Conservation (phyloP, 2,888 invertebrate species). For the Horisme vitalbata region DNA sequence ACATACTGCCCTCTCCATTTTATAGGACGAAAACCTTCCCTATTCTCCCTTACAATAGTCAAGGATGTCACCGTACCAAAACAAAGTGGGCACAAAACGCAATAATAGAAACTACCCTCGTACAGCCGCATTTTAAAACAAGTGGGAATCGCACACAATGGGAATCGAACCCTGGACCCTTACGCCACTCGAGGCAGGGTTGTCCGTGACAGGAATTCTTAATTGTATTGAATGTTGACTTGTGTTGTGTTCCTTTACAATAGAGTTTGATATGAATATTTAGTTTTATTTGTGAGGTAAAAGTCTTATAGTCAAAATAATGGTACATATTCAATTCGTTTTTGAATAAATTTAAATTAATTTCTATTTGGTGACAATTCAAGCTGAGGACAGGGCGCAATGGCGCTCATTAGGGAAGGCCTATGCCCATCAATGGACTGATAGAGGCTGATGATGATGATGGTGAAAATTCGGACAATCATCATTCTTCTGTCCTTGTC, state of each 20-base stretch:
- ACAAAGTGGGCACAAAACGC: slow-evolving; percentile 66
- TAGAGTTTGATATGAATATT: slow-evolving; percentile 4
- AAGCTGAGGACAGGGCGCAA: no score
- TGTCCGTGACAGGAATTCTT: slow-evolving; percentile 69
- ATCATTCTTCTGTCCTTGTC: no score
- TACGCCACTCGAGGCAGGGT: slow-evolving; percentile 63
- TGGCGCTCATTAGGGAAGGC: no score
- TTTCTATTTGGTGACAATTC: no score
- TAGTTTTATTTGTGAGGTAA: no score
- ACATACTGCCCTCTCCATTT: slow-evolving; percentile 33
- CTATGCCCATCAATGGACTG: no score
- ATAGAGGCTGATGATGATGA: no score
- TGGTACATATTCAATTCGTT: no score
- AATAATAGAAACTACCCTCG: slow-evolving; percentile 79
- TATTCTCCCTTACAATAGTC: slow-evolving; percentile 37
- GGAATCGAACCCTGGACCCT: slow-evolving; percentile 68
- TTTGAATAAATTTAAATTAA: no score
- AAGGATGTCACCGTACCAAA: slow-evolving; percentile 74
- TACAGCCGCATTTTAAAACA: slow-evolving; percentile 67
- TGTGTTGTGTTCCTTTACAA: slow-evolving; percentile 22
- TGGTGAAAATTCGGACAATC: no score
- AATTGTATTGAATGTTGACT: slow-evolving; percentile 49
- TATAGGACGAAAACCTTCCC: slow-evolving; percentile 27
- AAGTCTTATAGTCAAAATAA: no score
- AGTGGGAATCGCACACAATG: slow-evolving; percentile 72